phyloP scores from a whole-genome alignment of 2,113 vertebrate species.

The Grantiella picta region DNA sequence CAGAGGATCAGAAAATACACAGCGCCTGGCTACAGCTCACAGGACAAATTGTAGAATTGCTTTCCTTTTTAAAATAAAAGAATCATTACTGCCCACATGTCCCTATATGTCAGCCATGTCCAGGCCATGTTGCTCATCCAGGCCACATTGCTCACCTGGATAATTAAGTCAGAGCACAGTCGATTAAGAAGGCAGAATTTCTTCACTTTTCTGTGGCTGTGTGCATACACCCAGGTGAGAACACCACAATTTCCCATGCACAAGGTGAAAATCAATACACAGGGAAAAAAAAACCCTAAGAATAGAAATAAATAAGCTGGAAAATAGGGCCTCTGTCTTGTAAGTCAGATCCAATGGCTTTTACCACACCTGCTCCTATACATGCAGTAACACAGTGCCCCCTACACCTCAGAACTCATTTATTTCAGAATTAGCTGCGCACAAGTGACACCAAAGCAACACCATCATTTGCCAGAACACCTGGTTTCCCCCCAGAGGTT shows the following conservation, averaged over 20 bases:
- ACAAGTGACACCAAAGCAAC: background rate
- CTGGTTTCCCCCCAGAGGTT: background rate
- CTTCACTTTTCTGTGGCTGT: background rate
- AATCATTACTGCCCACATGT: background rate
- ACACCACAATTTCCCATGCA: background rate
- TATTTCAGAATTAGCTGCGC: background rate
- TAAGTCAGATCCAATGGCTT: background rate
- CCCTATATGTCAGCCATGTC: background rate
- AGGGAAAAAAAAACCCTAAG: background rate
- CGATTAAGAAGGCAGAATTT: background rate
- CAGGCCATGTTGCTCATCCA: background rate
- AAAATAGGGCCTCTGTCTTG: background rate
- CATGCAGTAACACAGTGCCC: background rate
- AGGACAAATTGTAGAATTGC: background rate
- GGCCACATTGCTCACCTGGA: background rate
- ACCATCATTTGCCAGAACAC: background rate
- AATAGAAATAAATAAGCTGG: background rate
- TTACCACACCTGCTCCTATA: background rate
- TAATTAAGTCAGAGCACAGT: background rate
- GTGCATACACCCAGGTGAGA: background rate
- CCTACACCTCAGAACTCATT: background rate
- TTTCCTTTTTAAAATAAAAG: background rate
- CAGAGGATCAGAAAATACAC: background rate
- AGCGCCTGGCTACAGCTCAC: background rate
- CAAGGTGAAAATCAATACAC: background rate